Percentiles rank a stretch among this genome's conserved stretches.
Conservation (phyloP, 2,888 invertebrate species). For the Eurytoma californica region DNA sequence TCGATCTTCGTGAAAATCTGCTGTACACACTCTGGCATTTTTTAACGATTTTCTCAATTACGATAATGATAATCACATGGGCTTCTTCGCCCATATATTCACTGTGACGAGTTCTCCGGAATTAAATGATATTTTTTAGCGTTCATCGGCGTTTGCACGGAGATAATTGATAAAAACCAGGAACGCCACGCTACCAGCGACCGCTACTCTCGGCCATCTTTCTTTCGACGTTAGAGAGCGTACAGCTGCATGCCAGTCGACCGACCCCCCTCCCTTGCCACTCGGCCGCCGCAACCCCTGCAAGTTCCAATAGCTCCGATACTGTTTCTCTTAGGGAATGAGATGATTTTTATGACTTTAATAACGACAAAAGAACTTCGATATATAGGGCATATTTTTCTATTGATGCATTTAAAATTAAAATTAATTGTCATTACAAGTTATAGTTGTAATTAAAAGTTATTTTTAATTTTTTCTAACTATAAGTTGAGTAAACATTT, state of each 20-base stretch:
- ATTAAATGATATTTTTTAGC: not conserved
- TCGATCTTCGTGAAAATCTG: no score
- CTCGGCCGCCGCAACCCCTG: conserved; percentile 61
- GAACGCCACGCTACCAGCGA: conserved; percentile 60
- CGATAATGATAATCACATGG: no score
- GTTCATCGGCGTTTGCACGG: not conserved
- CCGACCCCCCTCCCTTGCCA: conserved; percentile 50
- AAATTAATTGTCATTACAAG: not conserved
- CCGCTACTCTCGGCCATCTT: conserved; percentile 69
- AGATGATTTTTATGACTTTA: conserved; percentile 33
- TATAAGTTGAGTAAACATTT: no score
- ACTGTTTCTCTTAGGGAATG: conserved; percentile 56
- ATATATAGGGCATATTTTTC: not conserved
- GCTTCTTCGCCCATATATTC: no score
- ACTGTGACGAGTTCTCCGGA: no score
- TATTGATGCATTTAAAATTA: not conserved
- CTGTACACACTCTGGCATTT: no score
- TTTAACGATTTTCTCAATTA: no score
- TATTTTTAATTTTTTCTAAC: no score
- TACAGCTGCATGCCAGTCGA: conserved; percentile 47
- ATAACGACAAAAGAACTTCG: conserved; percentile 27
- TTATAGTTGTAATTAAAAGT: not conserved
- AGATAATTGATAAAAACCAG: conserved; percentile 37
- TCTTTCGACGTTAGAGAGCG: conserved; percentile 61
- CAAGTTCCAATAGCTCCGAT: conserved; percentile 63